Percentiles rank a stretch among this genome's conserved stretches.
Conservation (phyloP, 1,140 invertebrate genomes). For the Andrena cerasifolii region DNA sequence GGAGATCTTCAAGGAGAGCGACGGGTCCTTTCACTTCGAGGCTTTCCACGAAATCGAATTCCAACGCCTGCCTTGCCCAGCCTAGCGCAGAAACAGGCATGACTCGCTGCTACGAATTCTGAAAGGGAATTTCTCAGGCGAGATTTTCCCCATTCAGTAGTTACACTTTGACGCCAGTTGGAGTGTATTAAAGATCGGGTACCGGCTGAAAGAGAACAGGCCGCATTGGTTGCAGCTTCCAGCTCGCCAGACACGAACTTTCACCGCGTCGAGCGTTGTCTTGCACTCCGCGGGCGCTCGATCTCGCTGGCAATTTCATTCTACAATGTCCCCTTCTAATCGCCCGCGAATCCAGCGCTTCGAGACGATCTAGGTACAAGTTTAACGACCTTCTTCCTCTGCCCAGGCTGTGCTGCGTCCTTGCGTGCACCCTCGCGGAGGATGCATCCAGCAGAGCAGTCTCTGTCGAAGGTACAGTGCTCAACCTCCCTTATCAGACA, state of each 20-base stretch:
- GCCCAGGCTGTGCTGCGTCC: slow-evolving; percentile 64
- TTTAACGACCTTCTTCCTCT: slow-evolving; percentile 6
- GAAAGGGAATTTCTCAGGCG: no score
- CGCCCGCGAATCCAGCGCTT: background rate
- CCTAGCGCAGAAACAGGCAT: no score
- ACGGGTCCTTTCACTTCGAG: no score
- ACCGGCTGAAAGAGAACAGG: slow-evolving; percentile 22
- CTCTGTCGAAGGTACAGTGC: slow-evolving; percentile 21
- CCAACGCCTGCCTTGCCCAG: no score
- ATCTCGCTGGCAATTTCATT: slow-evolving; percentile 15
- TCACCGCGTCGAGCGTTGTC: slow-evolving; percentile 52
- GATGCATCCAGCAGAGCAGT: slow-evolving; percentile 22
- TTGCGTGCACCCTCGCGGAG: slow-evolving; percentile 61
- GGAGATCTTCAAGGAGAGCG: background rate
- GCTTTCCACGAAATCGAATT: no score
- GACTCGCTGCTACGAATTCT: no score
- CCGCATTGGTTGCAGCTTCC: slow-evolving; percentile 34
- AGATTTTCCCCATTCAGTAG: background rate
- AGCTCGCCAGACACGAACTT: slow-evolving; percentile 63
- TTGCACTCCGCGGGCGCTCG: slow-evolving; percentile 30
- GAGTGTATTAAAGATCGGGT: slow-evolving; percentile 32
- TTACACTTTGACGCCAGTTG: slow-evolving; percentile 24
- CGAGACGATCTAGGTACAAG: background rate
- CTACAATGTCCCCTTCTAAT: background rate
- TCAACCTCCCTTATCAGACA: no score